A percentile compares a stretch with the other conserved stretches of the same genome.
These are phyloP conservation scores for Rhineura floridana DNA, from an alignment of 2,113 vertebrate genomes.

Conservation along the genomic window DNA sequence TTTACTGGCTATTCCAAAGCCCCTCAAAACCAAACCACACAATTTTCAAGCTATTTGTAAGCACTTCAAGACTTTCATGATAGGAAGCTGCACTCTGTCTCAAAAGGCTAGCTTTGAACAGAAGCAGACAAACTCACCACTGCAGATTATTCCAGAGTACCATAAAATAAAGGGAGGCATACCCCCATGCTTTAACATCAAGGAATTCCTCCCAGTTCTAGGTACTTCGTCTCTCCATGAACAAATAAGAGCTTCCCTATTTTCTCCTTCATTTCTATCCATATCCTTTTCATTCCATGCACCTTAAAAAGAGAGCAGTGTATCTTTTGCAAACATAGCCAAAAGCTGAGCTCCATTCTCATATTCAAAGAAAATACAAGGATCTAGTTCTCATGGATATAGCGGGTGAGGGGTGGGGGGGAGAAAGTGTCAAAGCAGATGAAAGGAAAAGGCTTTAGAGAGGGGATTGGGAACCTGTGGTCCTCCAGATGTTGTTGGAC, in stretches of 20 bases:
- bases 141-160: background rate
- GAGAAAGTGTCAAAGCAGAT: background rate
- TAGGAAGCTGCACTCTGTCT: no score
- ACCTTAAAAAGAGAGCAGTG: background rate
- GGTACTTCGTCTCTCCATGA: background rate
- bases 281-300: background rate
- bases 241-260: background rate
- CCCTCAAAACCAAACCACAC: background rate
- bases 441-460: background rate
- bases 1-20: background rate
- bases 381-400: background rate
- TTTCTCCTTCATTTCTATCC: background rate
- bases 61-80: background rate
- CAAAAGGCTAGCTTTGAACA: background rate
- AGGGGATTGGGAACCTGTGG: background rate
- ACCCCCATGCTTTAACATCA: background rate
- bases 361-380: background rate
- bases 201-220: background rate
- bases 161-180: background rate
- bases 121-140: no score
- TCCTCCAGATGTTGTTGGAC: background rate
- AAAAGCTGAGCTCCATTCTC: background rate
- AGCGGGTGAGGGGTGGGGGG: no score
- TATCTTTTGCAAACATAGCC: background rate
- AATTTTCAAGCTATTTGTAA: background rate